These are phyloP conservation scores for Scolopax mira DNA, from an alignment of 2,113 vertebrate species.

Conservation along the genomic window DNA sequence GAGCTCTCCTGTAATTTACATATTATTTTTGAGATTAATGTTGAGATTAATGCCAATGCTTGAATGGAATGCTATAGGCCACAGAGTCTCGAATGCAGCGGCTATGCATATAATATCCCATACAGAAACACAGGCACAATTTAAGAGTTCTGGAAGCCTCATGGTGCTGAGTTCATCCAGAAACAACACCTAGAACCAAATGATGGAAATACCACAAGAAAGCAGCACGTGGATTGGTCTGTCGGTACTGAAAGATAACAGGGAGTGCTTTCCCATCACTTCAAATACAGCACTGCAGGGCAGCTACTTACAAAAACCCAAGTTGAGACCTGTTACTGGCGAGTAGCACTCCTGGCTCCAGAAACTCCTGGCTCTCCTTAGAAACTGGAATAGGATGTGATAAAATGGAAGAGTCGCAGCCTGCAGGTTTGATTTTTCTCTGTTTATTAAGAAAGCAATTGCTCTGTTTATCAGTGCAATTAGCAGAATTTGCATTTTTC, in stretches of 20 bases:
- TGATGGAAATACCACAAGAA: rapidly evolving
- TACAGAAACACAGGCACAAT: not conserved
- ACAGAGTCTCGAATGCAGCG: not conserved
- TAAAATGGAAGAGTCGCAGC: not conserved
- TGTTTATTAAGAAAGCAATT: not conserved
- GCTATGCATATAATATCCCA: not conserved
- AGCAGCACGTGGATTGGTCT: not conserved
- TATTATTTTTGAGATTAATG: not conserved
- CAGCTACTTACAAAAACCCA: not conserved
- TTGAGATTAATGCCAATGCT: not conserved
- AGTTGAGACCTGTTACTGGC: not conserved
- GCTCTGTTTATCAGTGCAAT: not conserved
- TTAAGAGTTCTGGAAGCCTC: not conserved
- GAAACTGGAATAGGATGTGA: not conserved
- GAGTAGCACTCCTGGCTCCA: not conserved
- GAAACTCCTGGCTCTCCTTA: too few species aligned
- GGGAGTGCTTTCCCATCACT: not conserved
- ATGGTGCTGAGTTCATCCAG: not conserved
- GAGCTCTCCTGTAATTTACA: not conserved
- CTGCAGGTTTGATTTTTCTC: not conserved
- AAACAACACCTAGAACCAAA: not conserved
- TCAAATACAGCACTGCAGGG: not conserved
- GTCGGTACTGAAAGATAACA: not conserved
- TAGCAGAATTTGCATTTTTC: not conserved
- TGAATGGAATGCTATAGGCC: not conserved